Percentiles rank a stretch among this genome's conserved stretches.
These are phyloP conservation scores for Melangyna quadrimaculata DNA, from an alignment of 2,888 invertebrate species.

Conservation along the genomic window DNA sequence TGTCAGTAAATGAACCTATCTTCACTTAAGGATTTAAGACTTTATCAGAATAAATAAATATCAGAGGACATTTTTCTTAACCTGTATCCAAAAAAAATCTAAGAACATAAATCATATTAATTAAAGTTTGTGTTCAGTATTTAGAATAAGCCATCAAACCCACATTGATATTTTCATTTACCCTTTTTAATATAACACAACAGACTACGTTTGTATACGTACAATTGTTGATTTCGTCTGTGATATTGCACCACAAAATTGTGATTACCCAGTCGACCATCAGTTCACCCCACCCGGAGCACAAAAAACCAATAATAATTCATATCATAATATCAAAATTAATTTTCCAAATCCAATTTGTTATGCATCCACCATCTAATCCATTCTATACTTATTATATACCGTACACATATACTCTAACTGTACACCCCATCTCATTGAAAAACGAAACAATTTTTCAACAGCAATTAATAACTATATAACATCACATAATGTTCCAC, in stretches of 20 bases:
- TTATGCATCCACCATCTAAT: conserved; percentile 65
- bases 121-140: not conserved
- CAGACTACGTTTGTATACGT: not conserved
- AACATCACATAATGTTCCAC: conserved; percentile 70
- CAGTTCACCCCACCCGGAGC: too few relatives aligned
- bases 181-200: not conserved
- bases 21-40: too few relatives aligned
- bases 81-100: not conserved
- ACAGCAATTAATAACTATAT: conserved; percentile 72
- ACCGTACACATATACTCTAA: not conserved
- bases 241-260: not conserved
- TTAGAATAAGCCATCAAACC: not conserved
- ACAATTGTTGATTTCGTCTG: not conserved
- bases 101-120: not conserved
- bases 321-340: conserved; percentile 71
- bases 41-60: too few relatives aligned
- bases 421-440: not conserved
- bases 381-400: not conserved
- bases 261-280: not conserved
- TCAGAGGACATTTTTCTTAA: too few relatives aligned
- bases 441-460: conserved; percentile 52
- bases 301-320: conserved; percentile 61
- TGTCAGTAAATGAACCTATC: too few relatives aligned
- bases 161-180: not conserved
- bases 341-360: conserved; percentile 72